Conservation (phyloP, 2,888 invertebrate species). For the Nephrotoma appendiculata region DNA sequence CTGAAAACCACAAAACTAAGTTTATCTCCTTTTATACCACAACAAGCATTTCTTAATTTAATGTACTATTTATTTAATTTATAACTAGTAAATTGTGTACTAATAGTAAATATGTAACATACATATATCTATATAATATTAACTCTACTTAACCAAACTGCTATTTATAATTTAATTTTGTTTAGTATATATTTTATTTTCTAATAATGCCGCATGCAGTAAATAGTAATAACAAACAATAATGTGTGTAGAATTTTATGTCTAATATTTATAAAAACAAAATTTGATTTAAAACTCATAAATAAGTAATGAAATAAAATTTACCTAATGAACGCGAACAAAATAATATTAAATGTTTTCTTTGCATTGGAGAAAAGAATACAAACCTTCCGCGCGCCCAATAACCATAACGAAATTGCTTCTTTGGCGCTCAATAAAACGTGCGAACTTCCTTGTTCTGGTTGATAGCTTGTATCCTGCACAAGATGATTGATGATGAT, state of each 20-base stretch:
- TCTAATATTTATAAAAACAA: neutral
- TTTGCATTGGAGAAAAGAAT: slow-evolving; percentile 12
- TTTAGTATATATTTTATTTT: neutral
- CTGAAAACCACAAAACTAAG: neutral
- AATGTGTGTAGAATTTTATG: neutral
- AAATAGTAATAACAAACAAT: neutral
- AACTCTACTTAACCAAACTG: neutral
- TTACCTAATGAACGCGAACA: slow-evolving; percentile 1
- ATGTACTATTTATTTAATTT: neutral
- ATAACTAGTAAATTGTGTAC: neutral
- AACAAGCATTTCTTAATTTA: neutral
- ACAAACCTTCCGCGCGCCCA: slow-evolving; percentile 80
- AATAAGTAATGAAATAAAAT: neutral
- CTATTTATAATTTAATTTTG: neutral
- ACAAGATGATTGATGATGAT: neutral
- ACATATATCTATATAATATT: neutral
- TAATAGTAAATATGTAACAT: neutral
- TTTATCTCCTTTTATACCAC: neutral
- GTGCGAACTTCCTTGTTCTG: slow-evolving; percentile 46
- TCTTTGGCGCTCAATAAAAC: slow-evolving; percentile 84
- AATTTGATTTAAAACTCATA: neutral
- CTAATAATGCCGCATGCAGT: neutral
- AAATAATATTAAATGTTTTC: neutral
- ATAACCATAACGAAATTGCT: slow-evolving; percentile 87
- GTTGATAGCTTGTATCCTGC: slow-evolving; percentile 7